These are phyloP conservation scores for Leptopilina clavipes DNA, from an alignment of 1,140 invertebrate species.

Conservation along the genomic window DNA sequence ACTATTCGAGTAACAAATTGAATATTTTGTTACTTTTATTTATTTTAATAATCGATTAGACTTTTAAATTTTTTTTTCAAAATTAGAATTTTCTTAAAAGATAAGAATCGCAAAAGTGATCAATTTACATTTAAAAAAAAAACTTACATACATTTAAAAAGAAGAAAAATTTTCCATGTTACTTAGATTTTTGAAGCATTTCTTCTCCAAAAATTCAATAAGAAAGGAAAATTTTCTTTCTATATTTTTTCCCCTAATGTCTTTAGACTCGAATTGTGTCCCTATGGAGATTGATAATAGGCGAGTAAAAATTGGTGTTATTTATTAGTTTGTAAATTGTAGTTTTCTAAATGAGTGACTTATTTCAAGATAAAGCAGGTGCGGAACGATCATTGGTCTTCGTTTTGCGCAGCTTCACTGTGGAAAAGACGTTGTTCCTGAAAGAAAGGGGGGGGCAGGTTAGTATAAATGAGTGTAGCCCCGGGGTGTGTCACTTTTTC, in stretches of 20 bases:
- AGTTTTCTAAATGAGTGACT: slow-evolving; percentile 44
- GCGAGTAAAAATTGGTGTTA: slow-evolving; percentile 17
- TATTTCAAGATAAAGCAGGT: slow-evolving; percentile 75
- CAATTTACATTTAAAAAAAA: too few relatives aligned
- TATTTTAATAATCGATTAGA: too few relatives aligned
- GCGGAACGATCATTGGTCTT: slow-evolving; percentile 90
- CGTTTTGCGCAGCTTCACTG: slow-evolving; percentile 89
- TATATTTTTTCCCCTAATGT: too few relatives aligned
- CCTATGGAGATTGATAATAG: not conserved
- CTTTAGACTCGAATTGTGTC: too few relatives aligned
- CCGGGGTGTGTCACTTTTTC: slow-evolving; percentile 42
- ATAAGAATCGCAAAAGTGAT: too few relatives aligned
- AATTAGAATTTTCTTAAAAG: too few relatives aligned
- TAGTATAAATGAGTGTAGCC: slow-evolving; percentile 52
- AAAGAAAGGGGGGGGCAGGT: slow-evolving; percentile 70
- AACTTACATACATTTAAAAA: not conserved
- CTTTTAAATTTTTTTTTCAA: too few relatives aligned
- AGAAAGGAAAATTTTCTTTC: not conserved
- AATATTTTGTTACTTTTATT: too few relatives aligned
- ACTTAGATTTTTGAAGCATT: too few relatives aligned
- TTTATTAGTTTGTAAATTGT: not conserved
- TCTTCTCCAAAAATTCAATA: not conserved
- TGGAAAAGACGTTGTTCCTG: slow-evolving; percentile 89
- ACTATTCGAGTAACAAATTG: too few relatives aligned
- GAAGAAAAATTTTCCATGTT: too few relatives aligned